Evolutionary conservation across 1,140 invertebrate species (phyloP).

Genomic region (Magallana ariakensis): DNA sequence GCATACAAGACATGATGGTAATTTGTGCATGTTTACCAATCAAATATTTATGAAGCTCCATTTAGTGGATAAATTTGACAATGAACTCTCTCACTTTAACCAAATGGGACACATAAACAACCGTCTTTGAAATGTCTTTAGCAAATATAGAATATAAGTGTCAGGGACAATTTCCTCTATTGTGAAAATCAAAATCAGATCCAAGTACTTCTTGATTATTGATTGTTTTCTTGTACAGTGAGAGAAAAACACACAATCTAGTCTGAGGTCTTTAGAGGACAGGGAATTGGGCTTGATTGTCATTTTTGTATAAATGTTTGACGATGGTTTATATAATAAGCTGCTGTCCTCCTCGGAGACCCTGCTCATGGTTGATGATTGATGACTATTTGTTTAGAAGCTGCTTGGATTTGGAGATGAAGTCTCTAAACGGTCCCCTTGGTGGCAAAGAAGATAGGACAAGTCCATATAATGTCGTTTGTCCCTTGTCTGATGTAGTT

Average conservation of each 20-base stretch:
- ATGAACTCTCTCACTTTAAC: slow-evolving; percentile 29
- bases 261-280: not conserved
- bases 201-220: slow-evolving; percentile 26
- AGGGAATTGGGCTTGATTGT: slow-evolving; percentile 20
- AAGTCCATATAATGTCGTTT: slow-evolving; percentile 33
- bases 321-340: slow-evolving; percentile 37
- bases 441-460: slow-evolving; percentile 24
- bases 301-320: slow-evolving; percentile 39
- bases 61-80: slow-evolving; percentile 13
- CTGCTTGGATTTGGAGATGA: slow-evolving; percentile 11
- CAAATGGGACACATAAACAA: slow-evolving; percentile 22
- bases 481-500: slow-evolving; percentile 35
- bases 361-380: not conserved
- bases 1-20: slow-evolving; percentile 16
- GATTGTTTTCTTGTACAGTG: slow-evolving; percentile 9
- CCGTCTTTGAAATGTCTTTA: slow-evolving; percentile 36
- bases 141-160: slow-evolving; percentile 35
- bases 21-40: slow-evolving; percentile 34
- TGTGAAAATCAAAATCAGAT: slow-evolving; percentile 32
- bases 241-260: slow-evolving; percentile 25
- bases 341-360: slow-evolving; percentile 8
- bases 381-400: slow-evolving; percentile 34
- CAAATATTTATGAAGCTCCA: slow-evolving; percentile 30
- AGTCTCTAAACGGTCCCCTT: not conserved
- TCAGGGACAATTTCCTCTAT: slow-evolving; percentile 32